A percentile compares a stretch with the other conserved stretches of the same genome.
These are phyloP conservation scores for Odontophorus gujanensis DNA, from an alignment of 2,113 vertebrate species.

Conservation along the genomic window DNA sequence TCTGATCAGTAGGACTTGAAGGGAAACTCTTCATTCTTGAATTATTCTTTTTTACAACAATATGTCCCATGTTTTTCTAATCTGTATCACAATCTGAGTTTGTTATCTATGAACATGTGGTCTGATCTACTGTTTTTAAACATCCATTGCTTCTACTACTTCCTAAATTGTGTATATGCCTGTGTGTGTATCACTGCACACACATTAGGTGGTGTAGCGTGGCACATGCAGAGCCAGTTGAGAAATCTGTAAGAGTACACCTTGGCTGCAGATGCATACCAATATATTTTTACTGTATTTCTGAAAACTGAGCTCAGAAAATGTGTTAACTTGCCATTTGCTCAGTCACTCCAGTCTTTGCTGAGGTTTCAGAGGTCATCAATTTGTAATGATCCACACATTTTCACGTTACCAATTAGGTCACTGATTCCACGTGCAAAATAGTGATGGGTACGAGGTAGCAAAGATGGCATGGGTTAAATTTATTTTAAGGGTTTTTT, in stretches of 20 bases:
- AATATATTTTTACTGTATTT: background rate
- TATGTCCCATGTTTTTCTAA: background rate
- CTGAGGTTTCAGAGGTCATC: background rate
- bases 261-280: background rate
- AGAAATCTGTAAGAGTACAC: background rate
- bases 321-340: background rate
- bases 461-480: background rate
- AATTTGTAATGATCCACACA: background rate
- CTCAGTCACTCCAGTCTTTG: background rate
- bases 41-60: background rate
- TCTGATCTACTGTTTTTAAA: background rate
- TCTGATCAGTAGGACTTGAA: background rate
- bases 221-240: background rate
- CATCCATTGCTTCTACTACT: background rate
- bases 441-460: fast-evolving
- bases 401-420: background rate
- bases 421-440: background rate
- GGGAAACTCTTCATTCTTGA: background rate
- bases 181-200: fast-evolving
- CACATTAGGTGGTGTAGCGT: background rate
- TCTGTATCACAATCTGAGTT: background rate
- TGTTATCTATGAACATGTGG: background rate
- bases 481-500: background rate
- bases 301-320: background rate
- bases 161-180: background rate